A percentile compares a stretch with the other conserved stretches of the same genome.
Evolutionary conservation across 2,797 vertebrate genomes (phyloP).

Genomic region (Gymnoscopelus braueri): DNA sequence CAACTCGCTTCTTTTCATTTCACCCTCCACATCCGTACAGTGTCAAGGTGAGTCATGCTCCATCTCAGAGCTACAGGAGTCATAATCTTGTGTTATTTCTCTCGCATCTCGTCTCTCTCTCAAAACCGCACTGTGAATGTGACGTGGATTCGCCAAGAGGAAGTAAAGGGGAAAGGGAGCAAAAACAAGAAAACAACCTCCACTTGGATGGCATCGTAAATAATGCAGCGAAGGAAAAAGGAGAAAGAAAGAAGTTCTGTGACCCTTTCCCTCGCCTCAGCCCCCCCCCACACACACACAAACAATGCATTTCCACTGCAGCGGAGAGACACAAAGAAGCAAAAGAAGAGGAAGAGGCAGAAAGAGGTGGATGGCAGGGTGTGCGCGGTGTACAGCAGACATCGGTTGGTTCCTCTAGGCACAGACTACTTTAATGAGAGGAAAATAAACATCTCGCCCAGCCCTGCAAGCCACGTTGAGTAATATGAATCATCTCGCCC

Average conservation of each 20-base stretch:
- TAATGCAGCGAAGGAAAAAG: constrained; percentile 60
- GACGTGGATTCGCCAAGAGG: constrained; percentile 72
- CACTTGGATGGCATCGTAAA: constrained; percentile 66
- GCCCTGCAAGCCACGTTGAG: constrained; percentile 68
- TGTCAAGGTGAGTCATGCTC: constrained; percentile 75
- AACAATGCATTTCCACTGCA: constrained; percentile 53
- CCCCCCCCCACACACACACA: constrained; percentile 62
- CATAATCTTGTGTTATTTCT: constrained; percentile 45
- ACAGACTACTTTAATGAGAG: constrained; percentile 77
- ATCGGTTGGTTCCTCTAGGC: constrained; percentile 63
- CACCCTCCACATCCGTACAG: constrained; percentile 66
- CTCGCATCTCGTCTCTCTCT: constrained; percentile 57
- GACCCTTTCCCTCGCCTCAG: constrained; percentile 71
- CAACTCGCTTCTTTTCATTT: constrained; percentile 61
- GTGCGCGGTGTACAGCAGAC: constrained; percentile 63
- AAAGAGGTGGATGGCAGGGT: constrained; percentile 50
- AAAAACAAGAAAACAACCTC: constrained; percentile 50
- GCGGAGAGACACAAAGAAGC: constrained; percentile 47
- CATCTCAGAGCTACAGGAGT: constrained; percentile 68
- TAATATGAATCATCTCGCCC: constrained; percentile 72
- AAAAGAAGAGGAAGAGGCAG: constrained; percentile 66
- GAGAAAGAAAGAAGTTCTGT: constrained; percentile 51
- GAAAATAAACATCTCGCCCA: constrained; percentile 63
- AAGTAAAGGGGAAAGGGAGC: constrained; percentile 34
- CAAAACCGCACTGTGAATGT: constrained; percentile 64